Evolutionary conservation across 2,797 vertebrate species (phyloP).

Genomic region (Cyclura pinguis): DNA sequence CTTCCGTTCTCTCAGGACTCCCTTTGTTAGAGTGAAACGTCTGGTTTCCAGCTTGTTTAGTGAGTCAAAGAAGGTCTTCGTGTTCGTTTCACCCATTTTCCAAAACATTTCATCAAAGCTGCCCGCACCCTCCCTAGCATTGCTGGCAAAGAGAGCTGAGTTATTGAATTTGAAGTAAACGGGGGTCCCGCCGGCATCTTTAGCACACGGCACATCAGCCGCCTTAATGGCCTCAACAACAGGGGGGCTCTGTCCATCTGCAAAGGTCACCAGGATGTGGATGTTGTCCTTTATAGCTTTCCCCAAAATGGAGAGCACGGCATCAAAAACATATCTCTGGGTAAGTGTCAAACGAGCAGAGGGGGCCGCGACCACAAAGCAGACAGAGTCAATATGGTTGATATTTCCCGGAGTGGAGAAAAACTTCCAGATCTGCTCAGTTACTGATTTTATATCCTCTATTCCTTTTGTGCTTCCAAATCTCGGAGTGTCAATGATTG

Average conservation of each 20-base stretch:
- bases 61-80: slow-evolving; percentile 17
- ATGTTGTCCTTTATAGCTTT: slow-evolving; percentile 49
- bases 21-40: neutral
- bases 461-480: slow-evolving; percentile 48
- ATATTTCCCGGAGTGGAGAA: neutral
- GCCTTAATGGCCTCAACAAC: slow-evolving; percentile 26
- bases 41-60: rapidly evolving
- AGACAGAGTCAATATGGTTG: slow-evolving; percentile 34
- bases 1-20: slow-evolving; percentile 27
- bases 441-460: slow-evolving; percentile 21
- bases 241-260: slow-evolving; percentile 24
- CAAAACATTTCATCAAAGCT: slow-evolving; percentile 36
- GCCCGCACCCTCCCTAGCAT: neutral
- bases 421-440: slow-evolving; percentile 10
- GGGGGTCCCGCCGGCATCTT: neutral
- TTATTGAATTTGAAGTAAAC: slow-evolving; percentile 50
- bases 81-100: slow-evolving; percentile 19
- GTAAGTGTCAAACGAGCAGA: slow-evolving; percentile 14
- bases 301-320: slow-evolving; percentile 40
- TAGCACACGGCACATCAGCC: slow-evolving; percentile 17
- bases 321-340: slow-evolving; percentile 41
- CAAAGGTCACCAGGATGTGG: slow-evolving; percentile 27
- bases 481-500: slow-evolving; percentile 67
- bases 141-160: neutral
- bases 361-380: slow-evolving; percentile 38